Evolutionary conservation across 2,888 invertebrate species (phyloP).

Genomic region (Platycnemis pennipes): DNA sequence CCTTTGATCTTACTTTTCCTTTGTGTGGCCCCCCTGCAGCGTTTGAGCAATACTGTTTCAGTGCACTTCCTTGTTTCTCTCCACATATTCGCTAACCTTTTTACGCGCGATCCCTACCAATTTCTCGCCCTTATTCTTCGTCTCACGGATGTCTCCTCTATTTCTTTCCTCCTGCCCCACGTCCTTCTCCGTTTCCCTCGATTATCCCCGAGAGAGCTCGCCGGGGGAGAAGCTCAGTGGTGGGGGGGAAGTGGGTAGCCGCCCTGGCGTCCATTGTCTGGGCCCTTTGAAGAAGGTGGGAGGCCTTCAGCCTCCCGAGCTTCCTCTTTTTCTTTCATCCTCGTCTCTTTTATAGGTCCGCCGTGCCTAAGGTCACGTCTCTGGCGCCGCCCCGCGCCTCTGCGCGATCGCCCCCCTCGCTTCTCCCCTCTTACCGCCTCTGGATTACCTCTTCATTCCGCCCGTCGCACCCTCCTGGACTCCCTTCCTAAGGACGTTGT

Average conservation of each 20-base stretch:
- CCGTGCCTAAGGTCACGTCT: background rate
- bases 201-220: background rate
- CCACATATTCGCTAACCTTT: conserved; percentile 1
- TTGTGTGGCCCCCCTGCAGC: background rate
- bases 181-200: background rate
- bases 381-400: conserved; percentile 1
- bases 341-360: background rate
- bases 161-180: background rate
- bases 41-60: background rate
- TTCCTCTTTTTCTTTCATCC: background rate
- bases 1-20: background rate
- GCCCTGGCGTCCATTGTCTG: background rate
- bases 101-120: background rate
- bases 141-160: background rate
- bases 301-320: background rate
- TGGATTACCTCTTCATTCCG: background rate
- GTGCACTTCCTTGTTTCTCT: background rate
- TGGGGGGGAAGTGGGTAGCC: background rate
- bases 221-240: background rate
- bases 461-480: background rate
- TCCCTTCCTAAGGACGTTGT: too few relatives aligned
- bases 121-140: background rate
- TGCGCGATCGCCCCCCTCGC: background rate
- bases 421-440: background rate
- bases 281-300: background rate